phyloP scores from a whole-genome alignment of 2,797 vertebrate genomes.

The Pseudocheirus occidentalis region DNA sequence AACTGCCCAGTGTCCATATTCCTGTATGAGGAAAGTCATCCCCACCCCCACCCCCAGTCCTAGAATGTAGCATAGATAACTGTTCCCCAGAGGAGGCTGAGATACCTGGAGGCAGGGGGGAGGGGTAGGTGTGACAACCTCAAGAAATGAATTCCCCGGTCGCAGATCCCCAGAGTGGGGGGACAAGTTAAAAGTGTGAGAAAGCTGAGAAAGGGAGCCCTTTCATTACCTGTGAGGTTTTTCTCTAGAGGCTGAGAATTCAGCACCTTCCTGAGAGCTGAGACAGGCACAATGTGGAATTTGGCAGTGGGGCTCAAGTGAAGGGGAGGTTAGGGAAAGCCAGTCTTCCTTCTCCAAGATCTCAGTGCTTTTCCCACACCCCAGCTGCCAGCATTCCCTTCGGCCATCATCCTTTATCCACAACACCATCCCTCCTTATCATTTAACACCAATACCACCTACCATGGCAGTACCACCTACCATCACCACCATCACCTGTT shows the following conservation, averaged over 20 bases:
- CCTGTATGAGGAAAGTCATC: background rate
- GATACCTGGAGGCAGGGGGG: background rate
- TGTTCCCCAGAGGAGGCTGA: background rate
- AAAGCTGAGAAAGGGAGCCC: background rate
- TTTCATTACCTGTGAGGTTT: background rate
- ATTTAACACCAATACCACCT: background rate
- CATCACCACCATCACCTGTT: background rate
- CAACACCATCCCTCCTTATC: background rate
- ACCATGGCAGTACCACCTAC: too few relatives aligned
- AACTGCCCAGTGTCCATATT: background rate
- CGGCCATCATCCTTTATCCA: background rate
- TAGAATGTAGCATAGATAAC: background rate
- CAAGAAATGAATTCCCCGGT: background rate
- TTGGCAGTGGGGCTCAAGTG: background rate
- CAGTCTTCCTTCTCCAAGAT: background rate
- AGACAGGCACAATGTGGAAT: background rate
- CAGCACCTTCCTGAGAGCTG: background rate
- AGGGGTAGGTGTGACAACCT: background rate
- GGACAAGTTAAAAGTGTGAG: background rate
- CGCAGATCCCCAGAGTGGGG: background rate
- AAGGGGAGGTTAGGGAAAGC: background rate
- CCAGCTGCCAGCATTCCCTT: background rate
- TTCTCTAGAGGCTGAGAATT: background rate
- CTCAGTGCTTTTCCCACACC: background rate
- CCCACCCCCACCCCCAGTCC: background rate